Percentiles rank a stretch among this genome's conserved stretches.
Conservation (phyloP, 2,888 invertebrate species). For the Molorchus minor region DNA sequence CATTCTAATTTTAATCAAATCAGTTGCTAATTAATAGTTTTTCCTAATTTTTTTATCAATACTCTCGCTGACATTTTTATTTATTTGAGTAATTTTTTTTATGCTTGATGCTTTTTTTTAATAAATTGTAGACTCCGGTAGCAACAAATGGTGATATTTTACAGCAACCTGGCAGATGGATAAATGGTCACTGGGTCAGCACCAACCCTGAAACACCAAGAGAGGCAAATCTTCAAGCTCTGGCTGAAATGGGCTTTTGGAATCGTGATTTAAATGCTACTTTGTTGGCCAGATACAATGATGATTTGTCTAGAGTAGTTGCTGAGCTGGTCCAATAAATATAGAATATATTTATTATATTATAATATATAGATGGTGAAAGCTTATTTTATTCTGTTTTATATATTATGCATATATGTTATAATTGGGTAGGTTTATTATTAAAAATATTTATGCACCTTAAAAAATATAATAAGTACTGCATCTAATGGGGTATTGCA, state of each 20-base stretch:
- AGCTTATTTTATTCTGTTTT: slow-evolving; percentile 8
- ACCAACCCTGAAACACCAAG: slow-evolving; percentile 51
- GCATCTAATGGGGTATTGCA: too few species aligned
- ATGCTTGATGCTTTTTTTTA: not conserved
- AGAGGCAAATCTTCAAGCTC: slow-evolving; percentile 55
- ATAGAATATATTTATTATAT: not conserved
- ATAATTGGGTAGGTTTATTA: not conserved
- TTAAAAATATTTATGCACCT: too few species aligned
- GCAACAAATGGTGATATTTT: slow-evolving; percentile 9
- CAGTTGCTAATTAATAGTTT: too few species aligned
- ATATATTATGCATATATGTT: not conserved
- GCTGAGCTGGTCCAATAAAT: slow-evolving; percentile 57
- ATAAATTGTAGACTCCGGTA: not conserved
- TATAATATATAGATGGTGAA: not conserved
- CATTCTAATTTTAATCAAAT: not conserved
- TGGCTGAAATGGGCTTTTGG: slow-evolving; percentile 63
- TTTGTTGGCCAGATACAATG: slow-evolving; percentile 59
- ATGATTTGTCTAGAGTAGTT: slow-evolving; percentile 60
- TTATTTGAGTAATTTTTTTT: not conserved
- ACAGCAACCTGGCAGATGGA: slow-evolving; percentile 53
- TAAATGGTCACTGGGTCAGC: slow-evolving; percentile 57
- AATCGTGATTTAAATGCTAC: slow-evolving; percentile 60
- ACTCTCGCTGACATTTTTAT: too few species aligned
- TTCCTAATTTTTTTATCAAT: too few species aligned
- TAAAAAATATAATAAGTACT: too few species aligned